Conservation (phyloP, 2,888 invertebrate genomes). For the Sceliomorpha sp. region DNA sequence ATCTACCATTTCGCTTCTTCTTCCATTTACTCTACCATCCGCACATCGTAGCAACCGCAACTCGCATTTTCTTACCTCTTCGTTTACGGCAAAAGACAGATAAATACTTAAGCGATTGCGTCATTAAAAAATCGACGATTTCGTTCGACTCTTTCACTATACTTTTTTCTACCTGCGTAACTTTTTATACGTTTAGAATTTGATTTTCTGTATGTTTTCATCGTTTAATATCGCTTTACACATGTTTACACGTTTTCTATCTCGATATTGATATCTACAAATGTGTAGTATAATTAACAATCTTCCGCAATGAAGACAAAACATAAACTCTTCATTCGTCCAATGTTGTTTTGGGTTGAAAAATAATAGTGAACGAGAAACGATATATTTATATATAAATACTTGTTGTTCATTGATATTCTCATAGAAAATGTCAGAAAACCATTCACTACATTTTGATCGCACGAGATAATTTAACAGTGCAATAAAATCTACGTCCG, state of each 20-base stretch:
- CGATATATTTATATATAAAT: conserved; percentile 12
- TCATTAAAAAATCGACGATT: background rate
- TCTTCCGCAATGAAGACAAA: too few relatives aligned
- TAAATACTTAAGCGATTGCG: background rate
- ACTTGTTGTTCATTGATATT: conserved; percentile 11
- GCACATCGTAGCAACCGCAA: too few relatives aligned
- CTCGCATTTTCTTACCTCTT: too few relatives aligned
- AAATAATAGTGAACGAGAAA: background rate
- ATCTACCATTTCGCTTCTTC: too few relatives aligned
- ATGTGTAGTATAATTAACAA: too few relatives aligned
- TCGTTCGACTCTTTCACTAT: background rate
- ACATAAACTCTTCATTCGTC: too few relatives aligned
- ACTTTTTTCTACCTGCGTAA: background rate
- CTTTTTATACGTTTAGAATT: too few relatives aligned
- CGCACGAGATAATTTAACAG: conserved; percentile 14
- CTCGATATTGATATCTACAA: too few relatives aligned
- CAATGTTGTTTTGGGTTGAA: too few relatives aligned
- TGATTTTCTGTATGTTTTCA: too few relatives aligned
- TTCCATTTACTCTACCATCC: too few relatives aligned
- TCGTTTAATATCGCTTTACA: background rate
- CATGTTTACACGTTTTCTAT: too few relatives aligned
- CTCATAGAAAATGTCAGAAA: conserved; percentile 22
- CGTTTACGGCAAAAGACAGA: background rate
- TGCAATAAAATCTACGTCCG: conserved; percentile 27
- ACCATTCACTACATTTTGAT: conserved; percentile 25